Conservation (phyloP, 1,140 invertebrate species). For the Drosophila burlai region DNA sequence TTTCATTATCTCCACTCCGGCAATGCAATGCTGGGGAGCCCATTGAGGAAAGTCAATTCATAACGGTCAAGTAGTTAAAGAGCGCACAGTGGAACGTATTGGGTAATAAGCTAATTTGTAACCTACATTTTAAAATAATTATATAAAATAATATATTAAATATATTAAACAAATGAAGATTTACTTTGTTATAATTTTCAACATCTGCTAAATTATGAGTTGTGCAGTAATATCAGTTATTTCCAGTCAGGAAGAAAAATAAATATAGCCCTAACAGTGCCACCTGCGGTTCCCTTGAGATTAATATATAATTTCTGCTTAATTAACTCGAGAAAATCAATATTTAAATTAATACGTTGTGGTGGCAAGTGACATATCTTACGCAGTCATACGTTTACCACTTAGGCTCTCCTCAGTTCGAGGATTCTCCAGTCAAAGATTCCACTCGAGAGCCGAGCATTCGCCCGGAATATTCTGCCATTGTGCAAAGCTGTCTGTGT, state of each 20-base stretch:
- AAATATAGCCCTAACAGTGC: neutral
- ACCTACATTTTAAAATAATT: neutral
- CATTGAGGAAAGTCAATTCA: slow-evolving; percentile 42
- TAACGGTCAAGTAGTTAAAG: slow-evolving; percentile 34
- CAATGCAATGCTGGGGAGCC: slow-evolving; percentile 16
- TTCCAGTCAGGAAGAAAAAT: neutral
- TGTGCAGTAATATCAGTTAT: neutral
- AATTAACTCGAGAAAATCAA: slow-evolving; percentile 8
- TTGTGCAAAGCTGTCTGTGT: slow-evolving; percentile 15
- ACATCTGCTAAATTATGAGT: too few species aligned
- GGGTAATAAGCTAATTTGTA: neutral
- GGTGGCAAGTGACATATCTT: slow-evolving; percentile 5
- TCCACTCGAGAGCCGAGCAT: slow-evolving; percentile 17
- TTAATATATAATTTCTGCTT: neutral
- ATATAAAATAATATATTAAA: too few species aligned
- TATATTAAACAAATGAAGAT: neutral
- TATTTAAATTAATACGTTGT: neutral
- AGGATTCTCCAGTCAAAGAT: slow-evolving; percentile 35
- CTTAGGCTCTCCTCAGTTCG: neutral
- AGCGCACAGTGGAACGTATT: neutral
- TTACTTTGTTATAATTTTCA: too few species aligned
- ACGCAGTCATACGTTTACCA: slow-evolving; percentile 15
- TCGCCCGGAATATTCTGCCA: slow-evolving; percentile 7
- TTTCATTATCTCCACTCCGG: slow-evolving; percentile 37
- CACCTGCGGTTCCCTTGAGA: neutral